A percentile compares a stretch with the other conserved stretches of the same genome.
Conservation (phyloP, 2,888 invertebrate genomes). For the Dascillus cervinus region DNA sequence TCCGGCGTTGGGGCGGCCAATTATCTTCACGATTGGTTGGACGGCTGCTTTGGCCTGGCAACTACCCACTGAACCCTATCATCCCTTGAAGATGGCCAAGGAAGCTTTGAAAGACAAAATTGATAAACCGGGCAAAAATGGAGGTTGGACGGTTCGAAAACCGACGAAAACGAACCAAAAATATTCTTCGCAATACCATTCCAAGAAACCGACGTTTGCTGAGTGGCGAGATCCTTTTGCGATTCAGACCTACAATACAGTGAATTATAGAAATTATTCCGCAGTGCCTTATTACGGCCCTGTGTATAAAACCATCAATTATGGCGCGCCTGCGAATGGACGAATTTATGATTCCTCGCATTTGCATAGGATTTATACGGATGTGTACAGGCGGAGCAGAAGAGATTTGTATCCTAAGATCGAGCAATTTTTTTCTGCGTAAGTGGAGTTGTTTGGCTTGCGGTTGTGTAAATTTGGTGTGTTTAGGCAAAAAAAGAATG, state of each 20-base stretch:
- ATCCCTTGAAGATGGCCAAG: constrained; percentile 7
- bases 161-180: constrained; percentile 8
- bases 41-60: constrained; percentile 74
- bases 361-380: constrained; percentile 25
- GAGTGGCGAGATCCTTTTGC: too few species aligned
- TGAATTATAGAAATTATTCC: too few species aligned
- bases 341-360: too few species aligned
- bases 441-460: too few species aligned
- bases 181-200: constrained; percentile 3
- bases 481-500: constrained; percentile 43
- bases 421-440: constrained; percentile 55
- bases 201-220: too few species aligned
- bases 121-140: constrained; percentile 13
- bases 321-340: too few species aligned
- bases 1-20: constrained; percentile 46
- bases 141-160: constrained; percentile 22
- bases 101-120: constrained; percentile 11
- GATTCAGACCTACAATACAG: too few species aligned
- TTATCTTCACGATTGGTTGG: constrained; percentile 59
- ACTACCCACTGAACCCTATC: constrained; percentile 56
- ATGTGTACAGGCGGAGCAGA: constrained; percentile 55
- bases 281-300: too few species aligned
- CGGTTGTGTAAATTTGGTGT: too few species aligned
- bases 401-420: constrained; percentile 55
- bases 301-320: too few species aligned